Evolutionary conservation across 1,140 invertebrate species (phyloP).

Genomic region (Drosophila arawakana): DNA sequence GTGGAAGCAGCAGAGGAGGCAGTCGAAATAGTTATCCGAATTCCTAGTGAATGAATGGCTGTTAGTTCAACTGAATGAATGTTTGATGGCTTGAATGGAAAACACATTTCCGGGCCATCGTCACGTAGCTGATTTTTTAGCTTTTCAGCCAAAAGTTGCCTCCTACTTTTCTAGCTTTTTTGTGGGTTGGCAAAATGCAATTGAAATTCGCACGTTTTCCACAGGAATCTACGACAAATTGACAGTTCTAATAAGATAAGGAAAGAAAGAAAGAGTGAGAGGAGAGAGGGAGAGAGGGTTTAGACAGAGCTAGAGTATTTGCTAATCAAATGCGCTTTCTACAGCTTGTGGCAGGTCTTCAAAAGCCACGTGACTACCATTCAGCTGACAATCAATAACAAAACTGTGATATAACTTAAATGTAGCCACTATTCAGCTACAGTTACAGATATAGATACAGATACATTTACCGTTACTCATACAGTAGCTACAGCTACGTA

Average conservation of each 20-base stretch:
- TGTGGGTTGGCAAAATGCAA: slow-evolving; percentile 12
- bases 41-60: slow-evolving; percentile 5
- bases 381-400: slow-evolving; percentile 16
- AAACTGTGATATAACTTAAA: slow-evolving; percentile 55
- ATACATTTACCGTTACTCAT: neutral
- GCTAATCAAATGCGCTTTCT: neutral
- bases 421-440: slow-evolving; percentile 48
- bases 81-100: slow-evolving; percentile 44
- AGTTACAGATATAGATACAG: slow-evolving; percentile 2
- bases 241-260: slow-evolving; percentile 6
- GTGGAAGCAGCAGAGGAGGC: too few species aligned
- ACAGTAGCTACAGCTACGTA: neutral
- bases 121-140: slow-evolving; percentile 63
- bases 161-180: neutral
- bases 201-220: slow-evolving; percentile 35
- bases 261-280: neutral
- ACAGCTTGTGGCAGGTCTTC: neutral
- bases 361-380: slow-evolving; percentile 7
- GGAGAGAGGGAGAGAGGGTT: neutral
- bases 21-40: slow-evolving; percentile 9
- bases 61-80: slow-evolving; percentile 17
- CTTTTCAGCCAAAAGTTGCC: slow-evolving; percentile 8
- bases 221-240: slow-evolving; percentile 6
- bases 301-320: neutral
- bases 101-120: slow-evolving; percentile 70